A percentile compares a stretch with the other conserved stretches of the same genome.
Evolutionary conservation across 2,888 invertebrate species (phyloP).

Genomic region (Platycheirus albimanus): DNA sequence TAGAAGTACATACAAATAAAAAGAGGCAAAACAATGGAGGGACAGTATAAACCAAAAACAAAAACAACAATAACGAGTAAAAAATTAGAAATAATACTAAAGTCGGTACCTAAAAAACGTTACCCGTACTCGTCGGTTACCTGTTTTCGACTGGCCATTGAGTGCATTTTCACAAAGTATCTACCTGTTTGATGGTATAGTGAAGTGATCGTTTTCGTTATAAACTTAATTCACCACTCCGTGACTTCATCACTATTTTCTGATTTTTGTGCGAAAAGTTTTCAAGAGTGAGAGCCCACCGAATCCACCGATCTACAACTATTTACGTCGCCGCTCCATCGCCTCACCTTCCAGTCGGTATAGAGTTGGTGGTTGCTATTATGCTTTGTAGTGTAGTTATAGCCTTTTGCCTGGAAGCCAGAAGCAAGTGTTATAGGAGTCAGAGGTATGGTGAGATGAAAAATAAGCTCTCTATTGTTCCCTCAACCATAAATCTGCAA

Average conservation of each 20-base stretch:
- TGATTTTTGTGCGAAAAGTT: slow-evolving; percentile 66
- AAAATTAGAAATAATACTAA: slow-evolving; percentile 41
- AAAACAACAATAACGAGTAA: slow-evolving; percentile 21
- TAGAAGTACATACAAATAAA: slow-evolving; percentile 37
- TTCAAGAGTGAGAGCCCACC: slow-evolving; percentile 40
- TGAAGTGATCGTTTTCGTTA: too few relatives aligned
- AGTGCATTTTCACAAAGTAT: slow-evolving; percentile 62
- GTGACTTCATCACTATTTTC: slow-evolving; percentile 71
- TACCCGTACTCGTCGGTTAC: slow-evolving; percentile 73
- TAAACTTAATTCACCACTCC: slow-evolving; percentile 67
- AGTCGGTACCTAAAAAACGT: slow-evolving; percentile 59
- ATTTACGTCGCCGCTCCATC: too few relatives aligned
- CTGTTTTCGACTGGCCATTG: slow-evolving; percentile 69
- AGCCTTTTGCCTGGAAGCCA: slow-evolving; percentile 33
- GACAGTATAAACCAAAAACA: slow-evolving; percentile 9
- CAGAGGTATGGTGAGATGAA: slow-evolving; percentile 52
- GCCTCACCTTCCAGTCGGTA: too few relatives aligned
- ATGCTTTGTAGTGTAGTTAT: neutral
- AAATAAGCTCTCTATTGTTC: slow-evolving; percentile 43
- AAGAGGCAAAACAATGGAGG: slow-evolving; percentile 38
- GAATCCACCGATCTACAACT: slow-evolving; percentile 3
- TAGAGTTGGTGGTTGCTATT: slow-evolving; percentile 6
- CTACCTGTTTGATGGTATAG: slow-evolving; percentile 68
- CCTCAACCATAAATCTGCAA: slow-evolving; percentile 51
- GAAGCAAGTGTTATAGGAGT: slow-evolving; percentile 14